Evolutionary conservation across 2,888 invertebrate genomes (phyloP).

Genomic region (Hydriomena furcata): DNA sequence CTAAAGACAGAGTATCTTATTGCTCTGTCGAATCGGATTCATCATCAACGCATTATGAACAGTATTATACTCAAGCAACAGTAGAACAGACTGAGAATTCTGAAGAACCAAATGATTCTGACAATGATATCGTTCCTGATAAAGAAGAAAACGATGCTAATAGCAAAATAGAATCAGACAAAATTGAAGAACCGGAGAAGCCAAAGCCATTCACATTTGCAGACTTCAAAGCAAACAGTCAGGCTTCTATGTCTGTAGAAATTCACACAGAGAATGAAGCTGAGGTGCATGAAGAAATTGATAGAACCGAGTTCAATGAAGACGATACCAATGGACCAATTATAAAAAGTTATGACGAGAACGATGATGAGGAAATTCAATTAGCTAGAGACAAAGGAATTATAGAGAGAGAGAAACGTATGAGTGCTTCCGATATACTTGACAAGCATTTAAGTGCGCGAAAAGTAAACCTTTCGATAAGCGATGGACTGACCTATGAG

Average conservation of each 20-base stretch:
- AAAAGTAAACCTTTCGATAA: conserved; percentile 71
- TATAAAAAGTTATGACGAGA: conserved; percentile 24
- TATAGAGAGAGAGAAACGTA: conserved; percentile 53
- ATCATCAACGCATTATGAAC: conserved; percentile 68
- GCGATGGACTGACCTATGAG: conserved; percentile 61
- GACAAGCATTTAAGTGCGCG: conserved; percentile 56
- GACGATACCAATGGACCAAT: conserved; percentile 27
- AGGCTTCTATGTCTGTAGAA: conserved; percentile 45
- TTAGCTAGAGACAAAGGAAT: conserved; percentile 36
- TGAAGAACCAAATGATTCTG: conserved; percentile 37
- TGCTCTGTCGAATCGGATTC: conserved; percentile 70
- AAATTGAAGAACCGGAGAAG: conserved; percentile 43
- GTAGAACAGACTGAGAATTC: conserved; percentile 27
- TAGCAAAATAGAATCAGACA: conserved; percentile 16
- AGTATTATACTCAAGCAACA: conserved; percentile 58
- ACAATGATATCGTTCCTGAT: conserved; percentile 33
- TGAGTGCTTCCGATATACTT: conserved; percentile 56
- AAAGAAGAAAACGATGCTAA: conserved; percentile 21
- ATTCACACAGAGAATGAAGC: conserved; percentile 40
- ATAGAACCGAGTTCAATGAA: conserved; percentile 26
- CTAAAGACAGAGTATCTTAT: conserved; percentile 64
- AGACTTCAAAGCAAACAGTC: conserved; percentile 78
- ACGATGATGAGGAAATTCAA: conserved; percentile 41
- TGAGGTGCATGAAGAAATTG: conserved; percentile 32
- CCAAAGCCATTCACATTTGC: conserved; percentile 82